Evolutionary conservation across 2,797 vertebrate genomes (phyloP).

Genomic region (Antennarius maculatus): DNA sequence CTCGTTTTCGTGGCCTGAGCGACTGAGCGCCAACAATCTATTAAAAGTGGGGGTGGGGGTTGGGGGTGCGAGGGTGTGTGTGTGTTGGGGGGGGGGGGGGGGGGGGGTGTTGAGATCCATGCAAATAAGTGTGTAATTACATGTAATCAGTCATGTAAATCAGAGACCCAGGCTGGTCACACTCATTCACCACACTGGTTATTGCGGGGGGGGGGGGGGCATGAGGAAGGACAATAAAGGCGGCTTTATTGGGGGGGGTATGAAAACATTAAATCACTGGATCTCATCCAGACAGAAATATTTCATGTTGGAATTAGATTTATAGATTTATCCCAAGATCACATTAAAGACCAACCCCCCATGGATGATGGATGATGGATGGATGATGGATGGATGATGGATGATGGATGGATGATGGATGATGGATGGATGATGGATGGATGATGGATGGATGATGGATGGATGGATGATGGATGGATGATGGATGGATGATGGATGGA

Average conservation of each 20-base stretch:
- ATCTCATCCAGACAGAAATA: conserved; percentile 58
- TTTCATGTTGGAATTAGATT: conserved; percentile 58
- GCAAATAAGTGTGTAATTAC: conserved; percentile 79
- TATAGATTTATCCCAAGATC: conserved; percentile 68
- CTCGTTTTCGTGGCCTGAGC: conserved; percentile 53
- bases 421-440: too few relatives aligned
- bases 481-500: too few relatives aligned
- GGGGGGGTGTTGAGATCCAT: conserved; percentile 44
- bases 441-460: too few relatives aligned
- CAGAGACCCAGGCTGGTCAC: conserved; percentile 56
- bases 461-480: too few relatives aligned
- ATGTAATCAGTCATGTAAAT: conserved; percentile 79
- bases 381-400: too few relatives aligned
- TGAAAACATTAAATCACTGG: conserved; percentile 57
- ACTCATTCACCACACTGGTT: conserved; percentile 50
- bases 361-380: too few relatives aligned
- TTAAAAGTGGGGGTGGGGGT: conserved; percentile 63
- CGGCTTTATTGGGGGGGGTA: conserved; percentile 37
- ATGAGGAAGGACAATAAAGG: conserved; percentile 41
- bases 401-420: too few relatives aligned
- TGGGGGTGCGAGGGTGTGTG: conserved; percentile 15
- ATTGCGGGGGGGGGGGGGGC: conserved; percentile 21
- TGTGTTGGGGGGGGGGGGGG: too few relatives aligned
- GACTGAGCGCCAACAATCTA: conserved; percentile 60
- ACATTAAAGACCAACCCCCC: background rate